Percentiles rank a stretch among this genome's conserved stretches.
These are phyloP conservation scores for Sinocyclocheilus rhinocerous DNA, from an alignment of 2,113 vertebrate genomes.

Conservation along the genomic window DNA sequence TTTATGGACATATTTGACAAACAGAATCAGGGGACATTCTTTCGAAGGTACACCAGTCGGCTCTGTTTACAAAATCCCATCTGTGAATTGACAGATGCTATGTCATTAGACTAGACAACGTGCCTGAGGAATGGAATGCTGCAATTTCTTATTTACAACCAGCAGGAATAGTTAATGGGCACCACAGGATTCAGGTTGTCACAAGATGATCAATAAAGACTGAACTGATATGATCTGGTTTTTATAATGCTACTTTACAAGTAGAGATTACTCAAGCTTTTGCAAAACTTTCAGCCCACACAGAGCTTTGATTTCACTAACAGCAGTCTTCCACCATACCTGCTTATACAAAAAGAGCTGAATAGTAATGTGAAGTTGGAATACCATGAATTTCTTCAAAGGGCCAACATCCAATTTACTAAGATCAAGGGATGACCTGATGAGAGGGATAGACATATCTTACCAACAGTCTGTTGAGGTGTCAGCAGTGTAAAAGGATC, in stretches of 20 bases:
- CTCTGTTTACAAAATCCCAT: slow-evolving; percentile 8
- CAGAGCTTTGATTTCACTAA: slow-evolving; percentile 9
- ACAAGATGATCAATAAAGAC: background rate
- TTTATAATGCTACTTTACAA: background rate
- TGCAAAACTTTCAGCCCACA: slow-evolving; percentile 8
- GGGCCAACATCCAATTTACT: background rate
- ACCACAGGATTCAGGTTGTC: too few species aligned
- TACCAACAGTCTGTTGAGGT: too few species aligned
- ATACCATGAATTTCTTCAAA: background rate
- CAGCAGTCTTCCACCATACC: background rate
- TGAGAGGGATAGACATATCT: background rate
- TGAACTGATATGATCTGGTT: background rate
- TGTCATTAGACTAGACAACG: background rate
- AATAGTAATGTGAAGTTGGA: background rate
- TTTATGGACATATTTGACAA: background rate
- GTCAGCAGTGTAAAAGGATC: too few species aligned
- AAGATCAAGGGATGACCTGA: background rate
- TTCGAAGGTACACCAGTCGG: background rate
- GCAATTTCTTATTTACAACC: background rate
- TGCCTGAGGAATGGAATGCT: background rate
- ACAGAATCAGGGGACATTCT: background rate
- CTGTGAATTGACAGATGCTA: background rate
- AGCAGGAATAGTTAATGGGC: background rate
- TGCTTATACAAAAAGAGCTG: background rate
- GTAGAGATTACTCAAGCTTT: background rate